Percentiles rank a stretch among this genome's conserved stretches.
phyloP scores from a whole-genome alignment of 92 coral and sea anemone species.

The Porites rus region DNA sequence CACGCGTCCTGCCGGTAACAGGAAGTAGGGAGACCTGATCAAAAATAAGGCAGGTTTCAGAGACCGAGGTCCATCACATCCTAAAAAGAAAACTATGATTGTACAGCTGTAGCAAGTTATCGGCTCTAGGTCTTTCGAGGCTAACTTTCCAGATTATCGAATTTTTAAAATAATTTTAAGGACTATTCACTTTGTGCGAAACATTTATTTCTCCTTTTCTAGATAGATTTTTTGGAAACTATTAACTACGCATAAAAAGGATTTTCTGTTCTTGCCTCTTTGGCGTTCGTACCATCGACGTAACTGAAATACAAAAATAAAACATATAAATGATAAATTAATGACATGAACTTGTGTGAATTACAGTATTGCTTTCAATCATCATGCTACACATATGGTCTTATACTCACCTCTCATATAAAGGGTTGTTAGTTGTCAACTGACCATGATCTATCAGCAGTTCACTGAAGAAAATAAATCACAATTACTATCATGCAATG shows the following conservation, averaged over 20 bases:
- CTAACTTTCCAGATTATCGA: too few relatives aligned
- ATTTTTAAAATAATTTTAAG: too few relatives aligned
- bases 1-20: too few relatives aligned
- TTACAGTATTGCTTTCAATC: not conserved
- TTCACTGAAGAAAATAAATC: not conserved
- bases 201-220: not conserved
- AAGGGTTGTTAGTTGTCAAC: slow-evolving; percentile 13
- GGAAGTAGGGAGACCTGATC: too few relatives aligned
- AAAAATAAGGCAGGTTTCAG: too few relatives aligned
- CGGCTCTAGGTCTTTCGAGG: too few relatives aligned
- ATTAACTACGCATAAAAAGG: slow-evolving; percentile 15
- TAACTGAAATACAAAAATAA: not conserved
- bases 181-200: not conserved
- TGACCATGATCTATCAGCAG: not conserved
- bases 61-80: too few relatives aligned
- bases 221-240: not conserved
- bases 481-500: too few relatives aligned
- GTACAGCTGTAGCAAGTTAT: too few relatives aligned
- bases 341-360: too few relatives aligned
- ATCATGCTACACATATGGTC: not conserved
- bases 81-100: too few relatives aligned
- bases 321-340: not conserved
- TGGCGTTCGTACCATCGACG: not conserved
- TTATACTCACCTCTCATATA: slow-evolving; percentile 31
- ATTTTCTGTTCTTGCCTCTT: slow-evolving; percentile 33